phyloP scores from a whole-genome alignment of 1,140 invertebrate genomes.

The Plutomurus gul region DNA sequence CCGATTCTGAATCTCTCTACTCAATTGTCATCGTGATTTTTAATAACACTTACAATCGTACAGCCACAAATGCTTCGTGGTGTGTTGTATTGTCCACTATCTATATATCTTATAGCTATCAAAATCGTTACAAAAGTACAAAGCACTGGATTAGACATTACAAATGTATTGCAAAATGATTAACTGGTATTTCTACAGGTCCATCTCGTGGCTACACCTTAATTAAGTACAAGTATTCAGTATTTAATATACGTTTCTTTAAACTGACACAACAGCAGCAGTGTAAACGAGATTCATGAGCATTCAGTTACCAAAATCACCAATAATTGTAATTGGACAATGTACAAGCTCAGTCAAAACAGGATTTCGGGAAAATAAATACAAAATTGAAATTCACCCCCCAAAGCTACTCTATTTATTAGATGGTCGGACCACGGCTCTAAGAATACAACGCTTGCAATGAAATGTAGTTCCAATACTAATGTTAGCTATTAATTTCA shows the following conservation, averaged over 20 bases:
- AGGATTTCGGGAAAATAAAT: slow-evolving; percentile 26
- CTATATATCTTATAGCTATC: neutral
- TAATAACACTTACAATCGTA: too few relatives aligned
- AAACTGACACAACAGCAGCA: neutral
- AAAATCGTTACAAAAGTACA: slow-evolving; percentile 19
- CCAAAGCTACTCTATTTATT: slow-evolving; percentile 8
- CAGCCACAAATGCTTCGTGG: too few relatives aligned
- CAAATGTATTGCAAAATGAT: neutral
- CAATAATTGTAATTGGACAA: slow-evolving; percentile 20
- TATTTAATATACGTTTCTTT: too few relatives aligned
- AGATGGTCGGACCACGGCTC: neutral
- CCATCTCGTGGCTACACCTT: too few relatives aligned
- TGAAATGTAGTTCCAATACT: too few relatives aligned
- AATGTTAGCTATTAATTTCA: neutral
- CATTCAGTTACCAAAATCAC: slow-evolving; percentile 27
- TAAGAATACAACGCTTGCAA: neutral
- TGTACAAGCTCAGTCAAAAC: slow-evolving; percentile 28
- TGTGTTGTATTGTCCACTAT: neutral
- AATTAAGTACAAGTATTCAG: neutral
- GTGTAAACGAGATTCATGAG: slow-evolving; percentile 24
- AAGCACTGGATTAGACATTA: neutral
- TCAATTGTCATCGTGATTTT: too few relatives aligned
- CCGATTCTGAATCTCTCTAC: too few relatives aligned
- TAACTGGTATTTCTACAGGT: too few relatives aligned
- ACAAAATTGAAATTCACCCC: slow-evolving; percentile 25